phyloP scores from a whole-genome alignment of 2,888 invertebrate species.

The Nemapogon koenigi region DNA sequence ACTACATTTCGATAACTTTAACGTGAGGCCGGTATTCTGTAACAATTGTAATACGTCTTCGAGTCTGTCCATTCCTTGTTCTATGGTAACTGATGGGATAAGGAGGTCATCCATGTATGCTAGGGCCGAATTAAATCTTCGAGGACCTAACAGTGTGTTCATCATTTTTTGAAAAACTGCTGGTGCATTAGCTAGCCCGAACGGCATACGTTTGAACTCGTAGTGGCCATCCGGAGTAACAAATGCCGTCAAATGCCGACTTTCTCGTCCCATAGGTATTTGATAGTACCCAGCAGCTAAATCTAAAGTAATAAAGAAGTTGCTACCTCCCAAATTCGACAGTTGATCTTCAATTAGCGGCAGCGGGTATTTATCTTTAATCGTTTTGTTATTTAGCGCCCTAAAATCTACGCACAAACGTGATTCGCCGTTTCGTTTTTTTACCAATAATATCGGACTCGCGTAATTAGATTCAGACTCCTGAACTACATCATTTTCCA shows the following conservation, averaged over 20 bases:
- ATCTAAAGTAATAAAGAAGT: slow-evolving; percentile 21
- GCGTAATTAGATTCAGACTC: slow-evolving; percentile 18
- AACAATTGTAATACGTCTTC: slow-evolving; percentile 11
- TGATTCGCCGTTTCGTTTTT: slow-evolving; percentile 11
- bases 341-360: slow-evolving; percentile 28
- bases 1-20: slow-evolving; percentile 22
- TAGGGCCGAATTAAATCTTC: slow-evolving; percentile 26
- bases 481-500: too few species aligned
- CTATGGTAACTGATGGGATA: slow-evolving; percentile 13
- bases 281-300: too few species aligned
- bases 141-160: slow-evolving; percentile 26
- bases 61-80: slow-evolving; percentile 15
- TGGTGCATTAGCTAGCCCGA: too few species aligned
- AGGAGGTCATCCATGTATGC: slow-evolving; percentile 22
- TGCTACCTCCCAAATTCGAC: slow-evolving; percentile 18
- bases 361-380: too few species aligned
- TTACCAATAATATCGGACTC: slow-evolving; percentile 19
- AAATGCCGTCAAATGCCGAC: slow-evolving; percentile 25
- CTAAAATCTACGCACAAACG: slow-evolving; percentile 15
- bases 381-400: slow-evolving; percentile 22
- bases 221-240: too few species aligned
- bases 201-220: too few species aligned
- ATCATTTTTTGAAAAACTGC: too few species aligned
- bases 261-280: slow-evolving; percentile 22
- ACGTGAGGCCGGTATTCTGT: slow-evolving; percentile 13